Evolutionary conservation across 1,140 invertebrate species (phyloP).

Genomic region (Macrosteles quadrilineatus): DNA sequence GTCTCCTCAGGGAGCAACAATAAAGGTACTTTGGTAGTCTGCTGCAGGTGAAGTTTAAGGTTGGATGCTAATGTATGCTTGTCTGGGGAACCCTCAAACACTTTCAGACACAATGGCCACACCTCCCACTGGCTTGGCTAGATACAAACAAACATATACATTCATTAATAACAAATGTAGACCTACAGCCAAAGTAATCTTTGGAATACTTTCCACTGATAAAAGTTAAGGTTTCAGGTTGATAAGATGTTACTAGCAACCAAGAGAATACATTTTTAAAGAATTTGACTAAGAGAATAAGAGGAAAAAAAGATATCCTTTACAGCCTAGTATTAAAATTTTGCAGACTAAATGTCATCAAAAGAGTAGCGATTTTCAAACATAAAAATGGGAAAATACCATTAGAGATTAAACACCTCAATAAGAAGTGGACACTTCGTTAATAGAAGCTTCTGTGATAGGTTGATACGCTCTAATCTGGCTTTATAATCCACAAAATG

Average conservation of each 20-base stretch:
- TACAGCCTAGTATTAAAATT: too few species aligned
- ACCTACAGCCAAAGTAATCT: slow-evolving; percentile 36
- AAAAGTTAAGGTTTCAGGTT: background rate
- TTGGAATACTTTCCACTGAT: background rate
- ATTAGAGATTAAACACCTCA: too few species aligned
- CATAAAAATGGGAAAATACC: too few species aligned
- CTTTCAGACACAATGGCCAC: slow-evolving; percentile 19
- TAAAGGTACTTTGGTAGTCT: slow-evolving; percentile 48
- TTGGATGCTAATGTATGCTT: slow-evolving; percentile 31
- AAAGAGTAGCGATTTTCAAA: too few species aligned
- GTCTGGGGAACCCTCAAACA: slow-evolving; percentile 28
- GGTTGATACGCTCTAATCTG: too few species aligned
- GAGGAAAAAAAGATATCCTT: background rate
- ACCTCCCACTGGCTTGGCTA: slow-evolving; percentile 50
- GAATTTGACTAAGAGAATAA: background rate
- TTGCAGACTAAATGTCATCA: too few species aligned
- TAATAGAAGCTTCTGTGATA: too few species aligned
- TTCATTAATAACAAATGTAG: background rate
- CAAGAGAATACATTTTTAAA: background rate
- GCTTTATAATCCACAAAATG: too few species aligned
- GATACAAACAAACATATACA: too few species aligned
- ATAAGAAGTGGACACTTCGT: too few species aligned
- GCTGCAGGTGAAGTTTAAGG: slow-evolving; percentile 40
- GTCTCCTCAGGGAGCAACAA: slow-evolving; percentile 62
- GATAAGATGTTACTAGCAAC: background rate